These are phyloP conservation scores for Macrophya annulata DNA, from an alignment of 2,888 invertebrate species.

Conservation along the genomic window DNA sequence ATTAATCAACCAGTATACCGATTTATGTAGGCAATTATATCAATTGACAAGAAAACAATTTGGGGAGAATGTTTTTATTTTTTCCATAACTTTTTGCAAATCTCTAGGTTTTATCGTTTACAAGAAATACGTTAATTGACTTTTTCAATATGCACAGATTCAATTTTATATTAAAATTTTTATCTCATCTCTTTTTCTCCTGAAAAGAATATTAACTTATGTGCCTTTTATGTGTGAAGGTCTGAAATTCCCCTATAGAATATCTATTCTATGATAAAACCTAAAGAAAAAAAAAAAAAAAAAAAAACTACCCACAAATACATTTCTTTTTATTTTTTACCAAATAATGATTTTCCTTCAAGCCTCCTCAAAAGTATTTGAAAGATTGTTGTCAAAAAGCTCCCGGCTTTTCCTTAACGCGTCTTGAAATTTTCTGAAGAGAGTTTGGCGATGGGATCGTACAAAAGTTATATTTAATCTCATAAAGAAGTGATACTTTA, in stretches of 20 bases:
- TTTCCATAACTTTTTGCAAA: too few relatives aligned
- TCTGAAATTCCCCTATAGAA: not conserved
- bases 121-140: too few relatives aligned
- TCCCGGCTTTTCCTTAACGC: not conserved
- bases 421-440: not conserved
- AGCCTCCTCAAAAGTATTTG: not conserved
- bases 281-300: not conserved
- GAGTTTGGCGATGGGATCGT: not conserved
- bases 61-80: not conserved
- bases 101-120: too few relatives aligned
- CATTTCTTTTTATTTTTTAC: not conserved
- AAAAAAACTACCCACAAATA: not conserved
- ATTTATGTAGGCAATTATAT: not conserved
- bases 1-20: not conserved
- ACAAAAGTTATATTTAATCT: constrained; percentile 1
- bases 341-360: not conserved
- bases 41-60: not conserved
- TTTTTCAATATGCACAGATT: not conserved
- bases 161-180: not conserved
- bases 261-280: not conserved
- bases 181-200: not conserved
- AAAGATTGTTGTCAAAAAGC: not conserved
- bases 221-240: not conserved
- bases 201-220: not conserved
- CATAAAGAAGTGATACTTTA: not conserved